These are phyloP conservation scores for Perca fluviatilis DNA, from an alignment of 2,113 vertebrate genomes.

Conservation along the genomic window DNA sequence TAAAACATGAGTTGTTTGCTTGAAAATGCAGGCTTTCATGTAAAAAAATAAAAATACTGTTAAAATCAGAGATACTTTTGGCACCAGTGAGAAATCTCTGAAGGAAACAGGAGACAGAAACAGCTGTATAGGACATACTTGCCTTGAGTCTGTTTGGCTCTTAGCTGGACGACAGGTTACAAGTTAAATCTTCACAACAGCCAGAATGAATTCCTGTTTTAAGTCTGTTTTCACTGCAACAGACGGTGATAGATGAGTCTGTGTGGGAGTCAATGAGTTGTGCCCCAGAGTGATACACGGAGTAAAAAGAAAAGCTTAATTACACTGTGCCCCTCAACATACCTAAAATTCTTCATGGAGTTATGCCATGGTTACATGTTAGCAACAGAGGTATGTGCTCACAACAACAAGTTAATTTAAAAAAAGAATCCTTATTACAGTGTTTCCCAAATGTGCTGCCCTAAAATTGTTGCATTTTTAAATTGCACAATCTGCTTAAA, in stretches of 20 bases:
- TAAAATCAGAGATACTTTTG: background rate
- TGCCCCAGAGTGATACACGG: slow-evolving; percentile 22
- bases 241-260: slow-evolving; percentile 35
- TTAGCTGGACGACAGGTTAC: background rate
- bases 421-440: background rate
- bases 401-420: background rate
- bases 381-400: background rate
- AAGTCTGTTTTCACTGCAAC: slow-evolving; percentile 8
- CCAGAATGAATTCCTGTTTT: background rate
- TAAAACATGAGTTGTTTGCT: background rate
- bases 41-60: background rate
- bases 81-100: background rate
- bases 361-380: background rate
- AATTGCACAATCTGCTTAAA: background rate
- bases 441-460: background rate
- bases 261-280: slow-evolving; percentile 30
- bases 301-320: slow-evolving; percentile 48
- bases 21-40: background rate
- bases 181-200: background rate
- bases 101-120: background rate
- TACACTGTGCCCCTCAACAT: slow-evolving; percentile 14
- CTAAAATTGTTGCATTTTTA: background rate
- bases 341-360: slow-evolving; percentile 27
- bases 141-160: background rate
- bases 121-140: background rate